Evolutionary conservation across 2,113 vertebrate genomes (phyloP).

Genomic region (Todiramphus saurophagus): DNA sequence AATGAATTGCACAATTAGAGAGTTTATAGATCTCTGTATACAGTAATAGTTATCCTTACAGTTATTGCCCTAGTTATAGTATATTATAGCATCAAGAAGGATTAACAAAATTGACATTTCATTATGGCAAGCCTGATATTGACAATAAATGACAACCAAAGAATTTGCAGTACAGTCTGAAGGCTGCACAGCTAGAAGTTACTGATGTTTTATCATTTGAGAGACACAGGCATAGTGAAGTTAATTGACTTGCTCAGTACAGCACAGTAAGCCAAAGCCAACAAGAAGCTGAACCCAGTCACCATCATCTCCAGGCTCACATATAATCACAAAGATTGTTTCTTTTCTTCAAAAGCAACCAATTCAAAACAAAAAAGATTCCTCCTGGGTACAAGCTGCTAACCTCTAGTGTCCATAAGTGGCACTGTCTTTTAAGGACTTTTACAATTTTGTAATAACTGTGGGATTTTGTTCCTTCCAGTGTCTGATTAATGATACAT

Average conservation of each 20-base stretch:
- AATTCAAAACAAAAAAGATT: background rate
- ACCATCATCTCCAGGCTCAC: background rate
- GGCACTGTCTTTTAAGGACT: background rate
- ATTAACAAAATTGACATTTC: background rate
- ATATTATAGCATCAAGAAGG: background rate
- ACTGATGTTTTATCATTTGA: background rate
- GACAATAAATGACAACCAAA: background rate
- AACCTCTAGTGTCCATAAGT: background rate
- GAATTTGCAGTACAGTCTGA: background rate
- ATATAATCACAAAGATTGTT: background rate
- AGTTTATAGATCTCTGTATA: background rate
- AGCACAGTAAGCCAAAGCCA: background rate
- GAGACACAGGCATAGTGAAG: background rate
- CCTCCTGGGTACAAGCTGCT: background rate
- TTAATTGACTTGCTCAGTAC: background rate
- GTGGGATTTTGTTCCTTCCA: constrained; percentile 25
- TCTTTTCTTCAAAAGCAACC: background rate
- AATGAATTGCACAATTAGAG: background rate
- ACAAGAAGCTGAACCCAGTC: background rate
- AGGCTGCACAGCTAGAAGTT: background rate
- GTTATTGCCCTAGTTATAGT: background rate
- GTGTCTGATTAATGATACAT: background rate
- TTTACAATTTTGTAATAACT: background rate
- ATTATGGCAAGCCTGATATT: background rate
- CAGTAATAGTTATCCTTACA: background rate